phyloP scores from a whole-genome alignment of 2,888 invertebrate genomes.

The Pollenia griseotomentosa region DNA sequence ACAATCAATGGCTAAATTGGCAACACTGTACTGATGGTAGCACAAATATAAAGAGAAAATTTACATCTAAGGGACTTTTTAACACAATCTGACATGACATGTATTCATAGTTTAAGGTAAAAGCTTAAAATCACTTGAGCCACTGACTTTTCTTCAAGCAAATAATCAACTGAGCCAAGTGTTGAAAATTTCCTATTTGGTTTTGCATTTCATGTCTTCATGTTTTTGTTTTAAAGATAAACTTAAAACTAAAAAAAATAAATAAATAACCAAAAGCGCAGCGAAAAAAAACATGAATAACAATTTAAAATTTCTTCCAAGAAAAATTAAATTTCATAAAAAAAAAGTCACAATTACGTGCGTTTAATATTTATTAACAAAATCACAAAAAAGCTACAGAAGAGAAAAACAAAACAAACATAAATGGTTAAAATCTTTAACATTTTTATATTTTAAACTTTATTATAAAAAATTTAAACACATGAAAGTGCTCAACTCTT shows the following conservation, averaged over 20 bases:
- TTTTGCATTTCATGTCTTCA: neutral
- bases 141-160: no score
- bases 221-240: neutral
- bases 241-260: neutral
- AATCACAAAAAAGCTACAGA: neutral
- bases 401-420: constrained; percentile 18
- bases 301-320: constrained; percentile 51
- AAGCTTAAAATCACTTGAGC: no score
- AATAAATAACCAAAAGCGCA: neutral
- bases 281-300: constrained; percentile 6
- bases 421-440: constrained; percentile 40
- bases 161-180: no score
- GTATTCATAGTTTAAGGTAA: no score
- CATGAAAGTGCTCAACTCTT: constrained; percentile 36
- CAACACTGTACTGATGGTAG: no score
- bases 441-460: constrained; percentile 28
- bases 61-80: no score
- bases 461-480: neutral
- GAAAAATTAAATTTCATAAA: constrained; percentile 13
- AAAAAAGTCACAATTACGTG: constrained; percentile 59
- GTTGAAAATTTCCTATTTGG: neutral
- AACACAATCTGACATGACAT: no score
- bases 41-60: no score
- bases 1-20: no score
- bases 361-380: constrained; percentile 36